These are phyloP conservation scores for Diprion similis DNA, from an alignment of 1,140 invertebrate species.

Conservation along the genomic window DNA sequence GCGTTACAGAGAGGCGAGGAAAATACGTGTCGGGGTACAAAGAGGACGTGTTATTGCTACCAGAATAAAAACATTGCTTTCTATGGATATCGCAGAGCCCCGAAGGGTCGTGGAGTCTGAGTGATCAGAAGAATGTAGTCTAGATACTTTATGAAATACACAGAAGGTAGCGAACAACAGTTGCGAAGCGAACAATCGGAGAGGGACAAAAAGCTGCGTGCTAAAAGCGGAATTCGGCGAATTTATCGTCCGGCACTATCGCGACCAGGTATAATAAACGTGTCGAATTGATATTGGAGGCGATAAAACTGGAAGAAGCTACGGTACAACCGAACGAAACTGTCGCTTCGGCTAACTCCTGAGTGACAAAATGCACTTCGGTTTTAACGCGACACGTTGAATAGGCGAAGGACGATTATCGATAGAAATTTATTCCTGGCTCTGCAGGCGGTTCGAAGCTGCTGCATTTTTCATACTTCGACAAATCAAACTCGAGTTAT, in stretches of 20 bases:
- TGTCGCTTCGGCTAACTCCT: not conserved
- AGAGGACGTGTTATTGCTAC: too few species aligned
- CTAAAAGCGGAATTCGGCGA: constrained; percentile 5
- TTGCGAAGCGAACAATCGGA: too few species aligned
- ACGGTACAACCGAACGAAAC: not conserved
- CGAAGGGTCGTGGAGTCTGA: too few species aligned
- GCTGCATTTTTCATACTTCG: too few species aligned
- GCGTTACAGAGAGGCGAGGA: too few species aligned
- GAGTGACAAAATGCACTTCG: not conserved
- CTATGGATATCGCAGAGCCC: too few species aligned
- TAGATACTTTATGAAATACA: too few species aligned
- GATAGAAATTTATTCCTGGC: not conserved
- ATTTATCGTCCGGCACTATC: not conserved
- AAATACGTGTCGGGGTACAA: too few species aligned
- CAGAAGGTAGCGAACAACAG: too few species aligned
- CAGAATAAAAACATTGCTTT: too few species aligned
- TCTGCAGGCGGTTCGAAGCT: not conserved
- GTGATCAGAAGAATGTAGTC: too few species aligned
- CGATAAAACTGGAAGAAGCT: not conserved
- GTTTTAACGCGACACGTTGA: not conserved
- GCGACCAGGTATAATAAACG: not conserved
- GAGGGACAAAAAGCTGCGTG: not conserved
- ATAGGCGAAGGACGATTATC: not conserved
- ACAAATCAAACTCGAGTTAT: too few species aligned
- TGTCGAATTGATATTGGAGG: constrained; percentile 3